Percentiles rank a stretch among this genome's conserved stretches.
These are phyloP conservation scores for Oxyura jamaicensis DNA, from an alignment of 2,113 vertebrate genomes.

Conservation along the genomic window DNA sequence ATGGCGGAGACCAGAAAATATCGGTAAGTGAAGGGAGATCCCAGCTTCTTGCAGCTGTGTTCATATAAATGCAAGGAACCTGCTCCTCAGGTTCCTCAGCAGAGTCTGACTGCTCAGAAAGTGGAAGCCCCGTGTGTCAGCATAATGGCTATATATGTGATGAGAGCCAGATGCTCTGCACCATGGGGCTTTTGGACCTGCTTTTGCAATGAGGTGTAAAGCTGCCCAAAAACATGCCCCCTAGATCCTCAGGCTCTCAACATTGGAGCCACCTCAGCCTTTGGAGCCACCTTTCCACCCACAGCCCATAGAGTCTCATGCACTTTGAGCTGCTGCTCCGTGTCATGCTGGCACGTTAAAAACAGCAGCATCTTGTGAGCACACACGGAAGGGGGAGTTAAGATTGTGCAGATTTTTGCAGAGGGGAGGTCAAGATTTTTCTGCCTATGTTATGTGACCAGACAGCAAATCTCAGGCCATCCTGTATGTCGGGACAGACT, in stretches of 20 bases:
- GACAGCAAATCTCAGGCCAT: not conserved
- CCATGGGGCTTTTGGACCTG: not conserved
- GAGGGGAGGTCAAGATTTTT: not conserved
- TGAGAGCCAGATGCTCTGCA: not conserved
- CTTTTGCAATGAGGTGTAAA: not conserved
- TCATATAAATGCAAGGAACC: not conserved
- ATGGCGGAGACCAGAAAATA: slow-evolving; percentile 53
- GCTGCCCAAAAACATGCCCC: accelerated
- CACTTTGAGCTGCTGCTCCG: not conserved
- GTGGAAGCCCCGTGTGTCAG: not conserved
- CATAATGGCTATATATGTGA: not conserved
- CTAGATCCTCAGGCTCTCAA: not conserved
- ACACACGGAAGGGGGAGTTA: too few relatives aligned
- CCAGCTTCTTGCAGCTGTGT: not conserved
- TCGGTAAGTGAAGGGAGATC: slow-evolving; percentile 32
- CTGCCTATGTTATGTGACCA: not conserved
- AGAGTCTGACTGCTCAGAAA: not conserved
- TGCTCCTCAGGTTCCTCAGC: not conserved
- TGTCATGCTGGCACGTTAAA: not conserved
- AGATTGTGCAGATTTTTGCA: not conserved
- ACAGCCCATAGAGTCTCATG: accelerated
- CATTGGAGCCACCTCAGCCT: not conserved
- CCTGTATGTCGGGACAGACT: not conserved
- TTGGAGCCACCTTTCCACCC: not conserved
- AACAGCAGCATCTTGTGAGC: not conserved